Evolutionary conservation across 2,888 invertebrate genomes (phyloP).

Genomic region (Epirrhoe tristata): DNA sequence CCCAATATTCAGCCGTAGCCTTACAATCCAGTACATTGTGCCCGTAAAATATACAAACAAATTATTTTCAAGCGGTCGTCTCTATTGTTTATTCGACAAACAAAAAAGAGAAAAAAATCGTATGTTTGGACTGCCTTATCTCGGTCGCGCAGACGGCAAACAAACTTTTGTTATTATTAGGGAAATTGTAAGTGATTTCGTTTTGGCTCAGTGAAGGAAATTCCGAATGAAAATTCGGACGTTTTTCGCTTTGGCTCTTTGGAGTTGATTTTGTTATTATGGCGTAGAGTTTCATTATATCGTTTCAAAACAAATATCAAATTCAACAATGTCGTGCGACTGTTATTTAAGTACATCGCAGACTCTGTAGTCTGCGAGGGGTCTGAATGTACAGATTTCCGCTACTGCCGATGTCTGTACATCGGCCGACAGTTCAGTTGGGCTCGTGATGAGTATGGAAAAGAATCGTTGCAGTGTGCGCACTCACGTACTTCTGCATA

Average conservation of each 20-base stretch:
- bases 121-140: slow-evolving; percentile 47
- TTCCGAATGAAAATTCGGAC: slow-evolving; percentile 30
- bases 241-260: slow-evolving; percentile 12
- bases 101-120: slow-evolving; percentile 40
- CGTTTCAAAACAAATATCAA: too few relatives aligned
- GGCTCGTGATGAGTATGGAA: too few relatives aligned
- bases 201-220: slow-evolving; percentile 37
- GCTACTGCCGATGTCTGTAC: too few relatives aligned
- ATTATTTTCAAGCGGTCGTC: slow-evolving; percentile 41
- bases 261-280: slow-evolving; percentile 8
- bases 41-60: slow-evolving; percentile 33
- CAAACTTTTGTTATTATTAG: slow-evolving; percentile 48
- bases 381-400: too few relatives aligned
- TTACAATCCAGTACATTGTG: slow-evolving; percentile 8
- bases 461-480: too few relatives aligned
- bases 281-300: neutral
- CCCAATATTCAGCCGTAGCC: neutral
- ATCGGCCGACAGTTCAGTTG: too few relatives aligned
- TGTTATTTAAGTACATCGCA: too few relatives aligned
- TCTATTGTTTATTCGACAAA: slow-evolving; percentile 39
- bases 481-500: too few relatives aligned
- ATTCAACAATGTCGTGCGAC: too few relatives aligned
- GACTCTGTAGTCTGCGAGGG: too few relatives aligned
- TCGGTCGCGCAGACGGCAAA: slow-evolving; percentile 45
- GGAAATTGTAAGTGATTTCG: slow-evolving; percentile 46